These are phyloP conservation scores for Phoeniculus purpureus DNA, from an alignment of 2,797 vertebrate genomes.

Conservation along the genomic window DNA sequence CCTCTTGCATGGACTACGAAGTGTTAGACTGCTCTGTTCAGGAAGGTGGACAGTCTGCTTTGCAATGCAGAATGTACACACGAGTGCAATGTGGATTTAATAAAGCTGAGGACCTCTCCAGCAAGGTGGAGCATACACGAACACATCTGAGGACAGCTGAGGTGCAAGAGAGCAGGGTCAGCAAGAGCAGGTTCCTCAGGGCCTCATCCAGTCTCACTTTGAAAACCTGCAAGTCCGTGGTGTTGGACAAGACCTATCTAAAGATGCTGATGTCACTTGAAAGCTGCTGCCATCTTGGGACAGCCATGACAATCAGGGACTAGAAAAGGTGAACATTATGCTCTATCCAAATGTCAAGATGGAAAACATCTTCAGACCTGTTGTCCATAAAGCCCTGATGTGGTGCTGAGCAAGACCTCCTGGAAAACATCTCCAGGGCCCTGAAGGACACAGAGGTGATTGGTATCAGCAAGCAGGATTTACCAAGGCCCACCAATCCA, in stretches of 20 bases:
- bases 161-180: background rate
- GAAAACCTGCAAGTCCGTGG: background rate
- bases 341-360: background rate
- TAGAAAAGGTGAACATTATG: background rate
- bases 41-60: conserved; percentile 21
- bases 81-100: background rate
- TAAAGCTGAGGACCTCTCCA: background rate
- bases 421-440: background rate
- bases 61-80: conserved; percentile 16
- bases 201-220: background rate
- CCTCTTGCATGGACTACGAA: conserved; percentile 13
- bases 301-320: background rate
- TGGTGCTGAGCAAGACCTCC: background rate
- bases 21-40: background rate
- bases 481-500: background rate
- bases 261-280: background rate
- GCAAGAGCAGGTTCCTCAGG: background rate
- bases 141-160: fast-evolving
- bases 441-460: background rate
- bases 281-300: background rate
- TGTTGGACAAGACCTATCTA: background rate
- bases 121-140: background rate
- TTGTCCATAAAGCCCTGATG: background rate
- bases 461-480: background rate
- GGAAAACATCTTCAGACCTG: background rate